These are phyloP conservation scores for Sorex maritimensis DNA, from an alignment of 2,797 vertebrate species.

Conservation along the genomic window DNA sequence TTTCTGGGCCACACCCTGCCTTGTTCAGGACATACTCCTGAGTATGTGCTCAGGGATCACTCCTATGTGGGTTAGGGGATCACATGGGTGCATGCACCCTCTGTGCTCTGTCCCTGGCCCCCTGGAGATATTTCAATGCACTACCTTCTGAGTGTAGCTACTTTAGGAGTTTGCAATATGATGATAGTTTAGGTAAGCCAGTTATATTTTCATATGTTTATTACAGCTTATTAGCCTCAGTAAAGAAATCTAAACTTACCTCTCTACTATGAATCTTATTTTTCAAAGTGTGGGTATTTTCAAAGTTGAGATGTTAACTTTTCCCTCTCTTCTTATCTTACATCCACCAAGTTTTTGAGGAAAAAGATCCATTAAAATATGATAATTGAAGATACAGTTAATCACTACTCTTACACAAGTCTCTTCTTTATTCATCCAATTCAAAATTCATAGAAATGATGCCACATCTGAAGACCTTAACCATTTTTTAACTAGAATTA, in stretches of 20 bases:
- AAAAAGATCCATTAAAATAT: slow-evolving; percentile 53
- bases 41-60: no score
- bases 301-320: slow-evolving; percentile 54
- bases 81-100: no score
- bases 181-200: background rate
- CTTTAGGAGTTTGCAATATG: background rate
- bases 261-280: background rate
- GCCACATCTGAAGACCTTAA: background rate
- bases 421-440: slow-evolving; percentile 58
- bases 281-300: slow-evolving; percentile 13
- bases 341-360: slow-evolving; percentile 4
- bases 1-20: no score
- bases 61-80: no score
- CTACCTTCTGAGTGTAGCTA: background rate
- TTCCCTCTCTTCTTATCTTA: slow-evolving; percentile 30
- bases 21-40: no score
- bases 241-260: slow-evolving; percentile 22
- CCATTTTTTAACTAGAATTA: slow-evolving; percentile 27
- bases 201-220: slow-evolving; percentile 10
- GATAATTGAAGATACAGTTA: slow-evolving; percentile 56
- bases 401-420: background rate
- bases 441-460: slow-evolving; percentile 17
- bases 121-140: slow-evolving; percentile 21
- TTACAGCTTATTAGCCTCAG: background rate
- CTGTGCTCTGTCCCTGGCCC: no score